phyloP scores from a whole-genome alignment of 2,797 vertebrate species.

The Melanotaenia maccullochi region DNA sequence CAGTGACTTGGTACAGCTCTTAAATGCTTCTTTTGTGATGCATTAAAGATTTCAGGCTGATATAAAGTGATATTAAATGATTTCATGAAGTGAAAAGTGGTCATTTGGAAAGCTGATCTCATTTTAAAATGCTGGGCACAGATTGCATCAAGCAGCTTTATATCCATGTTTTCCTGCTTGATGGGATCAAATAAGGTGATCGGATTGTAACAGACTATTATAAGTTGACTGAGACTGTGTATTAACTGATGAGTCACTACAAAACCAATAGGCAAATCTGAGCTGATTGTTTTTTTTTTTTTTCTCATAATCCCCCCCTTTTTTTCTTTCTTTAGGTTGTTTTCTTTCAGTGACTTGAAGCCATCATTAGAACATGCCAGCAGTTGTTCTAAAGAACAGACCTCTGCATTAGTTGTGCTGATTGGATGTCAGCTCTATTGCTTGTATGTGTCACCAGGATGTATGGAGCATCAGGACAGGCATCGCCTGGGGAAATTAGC shows the following conservation, averaged over 20 bases:
- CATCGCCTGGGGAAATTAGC: background rate
- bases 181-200: background rate
- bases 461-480: background rate
- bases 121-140: too few species aligned
- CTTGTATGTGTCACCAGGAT: conserved; percentile 21
- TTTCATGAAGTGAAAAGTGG: background rate
- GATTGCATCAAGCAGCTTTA: background rate
- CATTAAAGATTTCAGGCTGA: background rate
- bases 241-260: background rate
- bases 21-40: background rate
- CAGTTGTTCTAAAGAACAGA: conserved; percentile 21
- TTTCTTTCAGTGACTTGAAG: background rate
- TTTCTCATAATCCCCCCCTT: background rate
- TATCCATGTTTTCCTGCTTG: background rate
- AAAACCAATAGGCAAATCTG: background rate
- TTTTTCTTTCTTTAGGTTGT: too few species aligned
- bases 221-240: background rate
- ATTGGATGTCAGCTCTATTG: conserved; percentile 32
- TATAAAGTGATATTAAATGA: background rate
- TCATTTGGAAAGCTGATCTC: too few species aligned
- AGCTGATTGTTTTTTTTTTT: background rate
- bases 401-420: conserved; percentile 37
- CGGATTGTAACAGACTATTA: background rate
- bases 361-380: background rate
- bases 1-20: background rate